Base-by-base conservation (phyloP, 2,888 invertebrate genomes). In the Limnephilus auricula region DNA sequence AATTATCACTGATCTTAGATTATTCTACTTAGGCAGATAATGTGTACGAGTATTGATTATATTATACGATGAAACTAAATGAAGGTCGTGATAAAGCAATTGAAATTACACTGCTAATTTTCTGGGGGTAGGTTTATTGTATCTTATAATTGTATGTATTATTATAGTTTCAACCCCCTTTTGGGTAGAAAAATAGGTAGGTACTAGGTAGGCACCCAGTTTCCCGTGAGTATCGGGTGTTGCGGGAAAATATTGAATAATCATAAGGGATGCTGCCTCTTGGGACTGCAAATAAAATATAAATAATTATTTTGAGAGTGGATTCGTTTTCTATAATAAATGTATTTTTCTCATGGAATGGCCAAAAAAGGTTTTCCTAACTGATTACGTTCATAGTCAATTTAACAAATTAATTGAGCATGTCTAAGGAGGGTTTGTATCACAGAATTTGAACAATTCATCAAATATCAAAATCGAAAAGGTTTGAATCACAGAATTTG, bases 161-260 rank as follows among this genome's bases (percentile, higher is more conserved):
- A n/a, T n/a, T 1, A 65, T n/a, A 6, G 9, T n/a, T 65, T 6
- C 9, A 65, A 65, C 65, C 65, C 25, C 65, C n/a, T 65, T 65
- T 65, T 25, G 2, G 65, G 9, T 9, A 25, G 65, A 25, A 25
- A 65, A 65, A 25, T 65, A n/a, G 9, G 65, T 65, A 65, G 9
- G 65, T n/a, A 5, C 65, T 65, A 2, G 65, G 65, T 65, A n/a
- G 65, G 65, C 65, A 65, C 25, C 50, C 9, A 82, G 25, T 82
- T 82, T 82, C 82, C 34, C 34, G 82, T 34, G 82, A 82, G 82
- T 82, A 82, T 82, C 82, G 82, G 82, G 34, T 82, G 82, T 34
- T 82, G 32, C 25, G 25, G 34, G 34, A 82, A 32, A 34, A 34
- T 82, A 34, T 82, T 82, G 82, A 82, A 34, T 82, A 37, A 25